A percentile compares a stretch with the other conserved stretches of the same genome.
These are phyloP conservation scores for Podarcis cretensis DNA, from an alignment of 2,113 vertebrate genomes.

Conservation along the genomic window DNA sequence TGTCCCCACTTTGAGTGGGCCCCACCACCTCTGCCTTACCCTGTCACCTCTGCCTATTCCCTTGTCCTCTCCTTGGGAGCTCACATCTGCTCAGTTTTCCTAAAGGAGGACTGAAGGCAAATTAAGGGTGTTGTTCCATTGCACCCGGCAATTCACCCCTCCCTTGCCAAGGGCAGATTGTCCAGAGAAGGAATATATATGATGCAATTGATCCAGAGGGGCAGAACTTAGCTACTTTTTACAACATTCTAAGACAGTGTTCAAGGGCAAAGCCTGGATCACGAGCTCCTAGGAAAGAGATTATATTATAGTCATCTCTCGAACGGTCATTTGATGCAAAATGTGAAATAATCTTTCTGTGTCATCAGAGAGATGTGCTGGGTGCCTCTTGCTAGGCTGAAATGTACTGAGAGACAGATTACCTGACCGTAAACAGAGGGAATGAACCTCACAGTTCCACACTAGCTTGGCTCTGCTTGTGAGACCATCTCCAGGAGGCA, in stretches of 20 bases:
- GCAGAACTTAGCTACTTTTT: not conserved
- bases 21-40: too few species aligned
- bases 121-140: too few species aligned
- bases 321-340: conserved; percentile 38
- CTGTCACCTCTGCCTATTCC: not conserved
- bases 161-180: not conserved
- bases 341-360: conserved; percentile 43
- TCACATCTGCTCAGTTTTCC: not conserved
- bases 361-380: conserved; percentile 2
- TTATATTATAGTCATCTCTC: conserved; percentile 33
- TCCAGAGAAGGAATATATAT: not conserved
- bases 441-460: not conserved
- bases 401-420: not conserved
- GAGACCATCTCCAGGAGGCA: not conserved
- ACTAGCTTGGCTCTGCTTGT: not conserved
- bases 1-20: too few species aligned
- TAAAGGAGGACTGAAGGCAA: not conserved
- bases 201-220: not conserved
- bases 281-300: conserved; percentile 17
- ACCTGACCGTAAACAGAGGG: not conserved
- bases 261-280: conserved; percentile 47
- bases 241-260: conserved; percentile 1
- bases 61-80: not conserved
- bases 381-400: not conserved
- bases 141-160: too few species aligned